These are phyloP conservation scores for Drosophila flavopinicola DNA, from an alignment of 2,888 invertebrate genomes.

Conservation along the genomic window DNA sequence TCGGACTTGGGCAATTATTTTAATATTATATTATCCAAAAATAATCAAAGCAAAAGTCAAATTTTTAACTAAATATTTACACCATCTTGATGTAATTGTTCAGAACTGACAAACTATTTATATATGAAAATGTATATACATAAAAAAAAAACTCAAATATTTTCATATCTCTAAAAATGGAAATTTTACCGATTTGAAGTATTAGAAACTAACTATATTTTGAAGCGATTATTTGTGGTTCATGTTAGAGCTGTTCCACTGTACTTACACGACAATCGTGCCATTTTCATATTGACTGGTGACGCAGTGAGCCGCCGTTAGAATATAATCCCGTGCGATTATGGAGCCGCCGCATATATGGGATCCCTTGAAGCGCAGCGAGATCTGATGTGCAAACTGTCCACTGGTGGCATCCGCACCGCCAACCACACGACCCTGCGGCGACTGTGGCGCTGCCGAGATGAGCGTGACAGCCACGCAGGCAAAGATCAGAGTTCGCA, in stretches of 20 bases:
- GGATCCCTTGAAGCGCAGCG: constrained; percentile 57
- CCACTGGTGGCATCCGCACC: constrained; percentile 75
- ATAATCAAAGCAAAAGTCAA: too few species aligned
- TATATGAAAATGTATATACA: too few species aligned
- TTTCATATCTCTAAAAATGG: too few species aligned
- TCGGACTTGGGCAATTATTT: too few species aligned
- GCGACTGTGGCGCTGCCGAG: constrained; percentile 44
- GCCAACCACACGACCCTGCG: constrained; percentile 71
- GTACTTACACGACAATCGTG: constrained; percentile 38
- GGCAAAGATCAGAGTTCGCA: constrained; percentile 17
- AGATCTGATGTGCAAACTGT: constrained; percentile 82
- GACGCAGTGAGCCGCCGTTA: constrained; percentile 77
- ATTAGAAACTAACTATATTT: too few species aligned
- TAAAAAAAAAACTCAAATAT: too few species aligned
- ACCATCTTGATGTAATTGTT: too few species aligned
- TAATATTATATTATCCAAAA: too few species aligned
- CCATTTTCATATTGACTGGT: constrained; percentile 35
- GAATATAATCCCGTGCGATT: constrained; percentile 48
- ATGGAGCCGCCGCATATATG: constrained; percentile 78
- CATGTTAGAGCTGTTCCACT: neutral
- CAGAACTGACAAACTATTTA: too few species aligned
- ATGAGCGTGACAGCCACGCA: constrained; percentile 15
- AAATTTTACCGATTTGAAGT: too few species aligned
- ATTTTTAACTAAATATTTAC: too few species aligned
- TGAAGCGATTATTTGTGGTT: too few species aligned